Base-by-base conservation (phyloP, 2,797 vertebrate species). In the Ctenochaetus hawaiiensis region DNA sequence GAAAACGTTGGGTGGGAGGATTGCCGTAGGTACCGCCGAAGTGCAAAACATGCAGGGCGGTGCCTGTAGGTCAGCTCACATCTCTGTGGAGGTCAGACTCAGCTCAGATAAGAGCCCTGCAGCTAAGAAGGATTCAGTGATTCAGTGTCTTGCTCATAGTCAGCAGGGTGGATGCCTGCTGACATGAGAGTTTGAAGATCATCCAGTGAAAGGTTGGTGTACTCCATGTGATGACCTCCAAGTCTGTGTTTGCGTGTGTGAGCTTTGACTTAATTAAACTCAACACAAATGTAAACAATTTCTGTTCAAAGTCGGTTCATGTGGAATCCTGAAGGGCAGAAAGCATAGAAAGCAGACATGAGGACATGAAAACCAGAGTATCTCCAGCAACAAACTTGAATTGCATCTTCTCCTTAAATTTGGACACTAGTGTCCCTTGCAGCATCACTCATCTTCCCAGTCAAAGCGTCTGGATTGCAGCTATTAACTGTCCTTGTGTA, bases 131-230 rank as follows among this genome's bases (percentile, higher is more conserved):
- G 72, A 72, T 66, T 82, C 72, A 68, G 79, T 89, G 89, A 88
- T 77, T 91, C 85, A 90, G 30, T 44, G 74, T 81, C 78, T 85
- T 89, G 68, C 73, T 92, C 81, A 82, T 67, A 37, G 75, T 87
- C 83, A 82, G 81, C 78, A 67, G 85, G 41, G 54, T 56, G 53
- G 66, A 69, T 22, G 63, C 69, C 75, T 85, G 87, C 87, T 91
- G 91, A 90, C 82, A 63, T 12, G 60, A 66, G 20, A 63, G 49
- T 78, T 81, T 85, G 51, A 72, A 67, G 67, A 81, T 75, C 68
- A 72, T 72, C 60, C 34, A 39, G 67, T 17, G 69, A 74, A 82
- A 61, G 53, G 68, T 44, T 60, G 74, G 44, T 37, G 52, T 52
- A 3, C 5, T n/a, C 37, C 23, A 30, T 17, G n/a, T 10, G 30